These are phyloP conservation scores for Nylanderia fulva DNA, from an alignment of 1,140 invertebrate species.

Conservation along the genomic window DNA sequence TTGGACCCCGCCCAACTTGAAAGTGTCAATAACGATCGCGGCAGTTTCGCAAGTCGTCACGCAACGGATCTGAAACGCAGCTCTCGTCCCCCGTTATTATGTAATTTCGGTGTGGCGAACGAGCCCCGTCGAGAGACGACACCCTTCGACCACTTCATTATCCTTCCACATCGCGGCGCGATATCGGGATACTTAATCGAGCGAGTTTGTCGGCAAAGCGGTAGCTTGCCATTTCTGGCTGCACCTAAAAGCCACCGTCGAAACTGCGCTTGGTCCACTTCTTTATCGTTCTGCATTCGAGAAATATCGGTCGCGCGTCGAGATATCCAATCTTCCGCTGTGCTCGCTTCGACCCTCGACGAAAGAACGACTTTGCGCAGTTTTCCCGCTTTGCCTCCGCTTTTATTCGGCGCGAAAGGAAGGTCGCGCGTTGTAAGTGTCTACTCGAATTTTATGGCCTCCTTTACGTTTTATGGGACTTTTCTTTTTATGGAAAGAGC, in stretches of 20 bases:
- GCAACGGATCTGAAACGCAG: no score
- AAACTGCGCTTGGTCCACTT: slow-evolving; percentile 64
- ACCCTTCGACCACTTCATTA: slow-evolving; percentile 71
- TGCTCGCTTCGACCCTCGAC: slow-evolving; percentile 9
- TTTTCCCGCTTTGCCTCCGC: not conserved
- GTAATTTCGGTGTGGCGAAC: slow-evolving; percentile 62
- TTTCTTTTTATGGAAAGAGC: slow-evolving; percentile 27
- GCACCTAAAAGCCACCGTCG: slow-evolving; percentile 69
- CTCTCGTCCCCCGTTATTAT: slow-evolving; percentile 38
- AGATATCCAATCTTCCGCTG: slow-evolving; percentile 45
- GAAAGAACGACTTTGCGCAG: slow-evolving; percentile 13
- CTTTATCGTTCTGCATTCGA: slow-evolving; percentile 22
- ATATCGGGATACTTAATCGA: slow-evolving; percentile 73
- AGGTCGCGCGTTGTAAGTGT: not conserved
- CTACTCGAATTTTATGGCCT: slow-evolving; percentile 42
- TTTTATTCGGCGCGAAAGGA: not conserved
- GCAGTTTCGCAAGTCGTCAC: not conserved
- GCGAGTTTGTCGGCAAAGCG: slow-evolving; percentile 70
- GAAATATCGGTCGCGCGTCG: slow-evolving; percentile 46
- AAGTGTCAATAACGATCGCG: not conserved
- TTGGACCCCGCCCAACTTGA: not conserved
- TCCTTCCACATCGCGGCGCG: slow-evolving; percentile 49
- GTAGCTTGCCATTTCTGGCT: slow-evolving; percentile 40
- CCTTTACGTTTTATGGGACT: slow-evolving; percentile 17
- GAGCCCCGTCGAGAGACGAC: slow-evolving; percentile 43